Evolutionary conservation across 2,113 vertebrate species (phyloP), one percentile per base, ranked within the genome.

Genomic region (Urocitellus parryii): DNA sequence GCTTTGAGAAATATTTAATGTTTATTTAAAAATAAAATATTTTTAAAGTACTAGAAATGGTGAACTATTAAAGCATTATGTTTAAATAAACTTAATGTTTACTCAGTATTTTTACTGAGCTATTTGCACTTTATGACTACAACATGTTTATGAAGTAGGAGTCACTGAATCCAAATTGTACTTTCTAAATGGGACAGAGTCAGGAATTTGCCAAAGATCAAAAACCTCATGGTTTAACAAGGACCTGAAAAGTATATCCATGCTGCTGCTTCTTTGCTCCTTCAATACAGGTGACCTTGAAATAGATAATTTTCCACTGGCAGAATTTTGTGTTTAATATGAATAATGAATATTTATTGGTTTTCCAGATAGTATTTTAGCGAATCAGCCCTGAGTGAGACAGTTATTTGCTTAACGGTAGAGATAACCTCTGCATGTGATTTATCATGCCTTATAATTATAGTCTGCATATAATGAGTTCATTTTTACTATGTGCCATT

Each of bases 281-380:
- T 80, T 90, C 29, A 53, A 3, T 58, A 61, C 8, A 95, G 73
- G 67, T 96, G 95, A 97, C 93, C 91, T 98, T 97, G 96, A 97
- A 95, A 92, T 51, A 95, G 13, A 61, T 87, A 90, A 93, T 78
- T 90, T 92, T n/a, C 70, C 34, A 53, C 88, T 61, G 45, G 72
- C 85, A 97, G 89, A 96, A 95, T 80, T 95, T 93, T 84, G 20
- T 81, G 10, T 88, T 95, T 96, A 95, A 94, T 96, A 88, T 94
- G 80, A 95, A 76, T 97, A 94, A 97, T 97, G 93, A 97, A 96
- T 97, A 97, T 97, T 84, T 97, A 96, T 94, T 91, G 70, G 45
- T 61, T 97, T 97, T 88, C 39, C 82, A 83, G 74, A 93, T 73
- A 95, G 34, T 58, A 37, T 96, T 97, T 95, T 91, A 97, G 72